Evolutionary conservation across 2,888 invertebrate genomes (phyloP).

Genomic region (Camponotus fellah): DNA sequence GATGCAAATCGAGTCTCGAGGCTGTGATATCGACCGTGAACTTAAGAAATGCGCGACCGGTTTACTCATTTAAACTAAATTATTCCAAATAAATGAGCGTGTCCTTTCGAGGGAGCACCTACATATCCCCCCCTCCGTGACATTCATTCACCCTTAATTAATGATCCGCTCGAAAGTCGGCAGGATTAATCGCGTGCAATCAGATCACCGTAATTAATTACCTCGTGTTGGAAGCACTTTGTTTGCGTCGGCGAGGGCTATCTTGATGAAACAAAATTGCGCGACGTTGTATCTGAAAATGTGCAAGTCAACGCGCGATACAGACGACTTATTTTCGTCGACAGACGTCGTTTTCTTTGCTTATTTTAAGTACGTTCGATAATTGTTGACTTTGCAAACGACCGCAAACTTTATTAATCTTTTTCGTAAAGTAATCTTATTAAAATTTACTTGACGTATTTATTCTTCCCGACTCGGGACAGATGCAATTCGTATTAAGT

Average conservation of each 20-base stretch:
- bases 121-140: conserved; percentile 67
- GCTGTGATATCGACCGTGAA: conserved; percentile 42
- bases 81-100: conserved; percentile 76
- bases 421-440: neutral
- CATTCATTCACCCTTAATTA: conserved; percentile 77
- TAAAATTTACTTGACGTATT: neutral
- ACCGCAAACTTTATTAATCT: neutral
- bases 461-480: neutral
- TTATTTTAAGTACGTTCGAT: conserved; percentile 14
- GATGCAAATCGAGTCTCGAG: conserved; percentile 44
- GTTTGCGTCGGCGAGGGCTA: conserved; percentile 67
- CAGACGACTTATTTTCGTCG: conserved; percentile 60
- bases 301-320: conserved; percentile 61
- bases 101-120: conserved; percentile 63
- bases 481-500: neutral
- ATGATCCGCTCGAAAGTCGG: conserved; percentile 74
- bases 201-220: conserved; percentile 76
- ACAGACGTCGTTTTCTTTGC: conserved; percentile 22
- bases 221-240: conserved; percentile 72
- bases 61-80: conserved; percentile 71
- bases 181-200: conserved; percentile 77
- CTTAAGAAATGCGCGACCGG: conserved; percentile 29
- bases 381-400: conserved; percentile 20
- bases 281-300: conserved; percentile 59
- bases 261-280: conserved; percentile 64